Conservation (phyloP, 1,140 invertebrate species). For the Amphibalanus amphitrite region DNA sequence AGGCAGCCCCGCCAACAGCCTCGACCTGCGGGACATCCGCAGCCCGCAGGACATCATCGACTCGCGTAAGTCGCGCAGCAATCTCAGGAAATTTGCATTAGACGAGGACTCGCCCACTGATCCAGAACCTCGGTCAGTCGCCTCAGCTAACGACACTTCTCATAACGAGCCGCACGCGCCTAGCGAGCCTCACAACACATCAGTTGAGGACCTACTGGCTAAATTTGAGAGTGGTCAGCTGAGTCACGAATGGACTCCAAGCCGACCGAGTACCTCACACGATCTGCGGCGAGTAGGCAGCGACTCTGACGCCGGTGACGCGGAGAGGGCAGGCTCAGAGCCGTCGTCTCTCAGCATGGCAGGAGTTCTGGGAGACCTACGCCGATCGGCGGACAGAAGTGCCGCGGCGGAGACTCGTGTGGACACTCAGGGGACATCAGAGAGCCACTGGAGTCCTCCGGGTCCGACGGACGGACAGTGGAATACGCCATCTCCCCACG, state of each 20-base stretch:
- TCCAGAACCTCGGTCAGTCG: background rate
- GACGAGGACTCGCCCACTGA: slow-evolving; percentile 16
- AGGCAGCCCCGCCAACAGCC: slow-evolving; percentile 7
- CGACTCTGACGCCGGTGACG: background rate
- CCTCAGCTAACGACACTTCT: too few relatives aligned
- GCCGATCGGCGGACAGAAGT: background rate
- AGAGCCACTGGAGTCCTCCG: background rate
- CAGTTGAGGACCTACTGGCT: slow-evolving; percentile 33
- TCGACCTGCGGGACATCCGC: slow-evolving; percentile 15
- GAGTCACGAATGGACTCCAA: slow-evolving; percentile 16
- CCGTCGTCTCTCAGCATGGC: background rate
- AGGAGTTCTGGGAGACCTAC: background rate
- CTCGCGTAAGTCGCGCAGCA: slow-evolving; percentile 17
- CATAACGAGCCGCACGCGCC: too few relatives aligned
- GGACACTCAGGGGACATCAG: too few relatives aligned
- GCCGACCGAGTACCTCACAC: background rate
- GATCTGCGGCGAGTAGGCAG: background rate
- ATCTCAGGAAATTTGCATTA: slow-evolving; percentile 18
- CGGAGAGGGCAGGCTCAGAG: background rate
- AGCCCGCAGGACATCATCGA: slow-evolving; percentile 19
- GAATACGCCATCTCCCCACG: background rate
- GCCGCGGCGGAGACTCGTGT: too few relatives aligned
- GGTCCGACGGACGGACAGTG: background rate
- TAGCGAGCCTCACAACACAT: slow-evolving; percentile 23
- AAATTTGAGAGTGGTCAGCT: slow-evolving; percentile 33